Evolutionary conservation across 2,888 invertebrate genomes (phyloP).

Genomic region (Sarcophaga variegata): DNA sequence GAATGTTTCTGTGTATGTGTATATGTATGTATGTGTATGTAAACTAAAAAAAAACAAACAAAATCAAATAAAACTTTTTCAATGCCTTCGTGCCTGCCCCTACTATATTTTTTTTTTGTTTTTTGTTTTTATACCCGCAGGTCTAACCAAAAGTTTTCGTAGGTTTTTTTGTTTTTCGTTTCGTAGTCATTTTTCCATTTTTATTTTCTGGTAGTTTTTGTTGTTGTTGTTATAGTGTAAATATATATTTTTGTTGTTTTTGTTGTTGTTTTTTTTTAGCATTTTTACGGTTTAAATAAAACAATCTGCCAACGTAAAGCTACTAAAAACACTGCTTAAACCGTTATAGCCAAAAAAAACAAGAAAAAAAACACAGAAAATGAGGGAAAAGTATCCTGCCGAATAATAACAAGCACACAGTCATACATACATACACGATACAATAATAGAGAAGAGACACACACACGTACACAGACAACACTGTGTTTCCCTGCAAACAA

Average conservation of each 20-base stretch:
- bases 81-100: background rate
- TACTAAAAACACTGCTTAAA: conserved; percentile 56
- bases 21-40: conserved; percentile 8
- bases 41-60: background rate
- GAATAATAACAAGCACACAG: background rate
- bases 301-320: conserved; percentile 63
- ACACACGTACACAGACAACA: no score
- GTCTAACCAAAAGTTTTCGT: conserved; percentile 40
- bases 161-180: conserved; percentile 14
- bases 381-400: conserved; percentile 34
- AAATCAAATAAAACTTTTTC: conserved; percentile 19
- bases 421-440: background rate
- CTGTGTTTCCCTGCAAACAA: no score
- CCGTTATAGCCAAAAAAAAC: conserved; percentile 51
- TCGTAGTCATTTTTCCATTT: background rate
- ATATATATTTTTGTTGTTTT: conserved; percentile 3
- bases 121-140: conserved; percentile 43
- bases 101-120: background rate
- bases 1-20: background rate
- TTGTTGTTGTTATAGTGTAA: background rate
- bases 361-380: background rate
- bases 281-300: conserved; percentile 66
- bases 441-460: background rate
- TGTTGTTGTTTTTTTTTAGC: background rate
- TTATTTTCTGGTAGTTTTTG: background rate